phyloP scores from a whole-genome alignment of 1,140 invertebrate species.

The Pachypeltis micranthus region DNA sequence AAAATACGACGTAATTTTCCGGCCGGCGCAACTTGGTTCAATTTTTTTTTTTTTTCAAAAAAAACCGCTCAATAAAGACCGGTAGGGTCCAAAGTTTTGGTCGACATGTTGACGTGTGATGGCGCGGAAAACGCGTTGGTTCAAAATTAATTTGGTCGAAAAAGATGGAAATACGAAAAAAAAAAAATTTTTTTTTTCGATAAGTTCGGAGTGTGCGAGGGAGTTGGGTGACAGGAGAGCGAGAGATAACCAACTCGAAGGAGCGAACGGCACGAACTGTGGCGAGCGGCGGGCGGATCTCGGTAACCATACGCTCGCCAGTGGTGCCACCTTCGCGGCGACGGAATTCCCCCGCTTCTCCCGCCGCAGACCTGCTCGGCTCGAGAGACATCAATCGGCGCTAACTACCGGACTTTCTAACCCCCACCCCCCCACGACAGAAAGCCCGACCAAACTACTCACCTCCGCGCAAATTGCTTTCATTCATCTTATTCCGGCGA shows the following conservation, averaged over 20 bases:
- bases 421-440: no score
- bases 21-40: no score
- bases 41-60: not conserved
- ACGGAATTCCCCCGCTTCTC: not conserved
- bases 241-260: not conserved
- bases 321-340: not conserved
- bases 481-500: no score
- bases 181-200: no score
- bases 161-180: not conserved
- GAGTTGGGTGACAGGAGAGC: no score
- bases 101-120: not conserved
- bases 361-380: no score
- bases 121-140: not conserved
- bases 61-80: not conserved
- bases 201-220: not conserved
- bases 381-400: no score
- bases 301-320: not conserved
- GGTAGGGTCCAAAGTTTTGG: not conserved
- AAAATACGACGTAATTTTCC: no score
- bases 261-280: conserved; percentile 1
- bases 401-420: no score
- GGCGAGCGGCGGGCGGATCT: not conserved
- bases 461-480: no score
- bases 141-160: not conserved
- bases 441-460: no score